Conservation (phyloP, 2,888 invertebrate species). For the Embidobia sp. region DNA sequence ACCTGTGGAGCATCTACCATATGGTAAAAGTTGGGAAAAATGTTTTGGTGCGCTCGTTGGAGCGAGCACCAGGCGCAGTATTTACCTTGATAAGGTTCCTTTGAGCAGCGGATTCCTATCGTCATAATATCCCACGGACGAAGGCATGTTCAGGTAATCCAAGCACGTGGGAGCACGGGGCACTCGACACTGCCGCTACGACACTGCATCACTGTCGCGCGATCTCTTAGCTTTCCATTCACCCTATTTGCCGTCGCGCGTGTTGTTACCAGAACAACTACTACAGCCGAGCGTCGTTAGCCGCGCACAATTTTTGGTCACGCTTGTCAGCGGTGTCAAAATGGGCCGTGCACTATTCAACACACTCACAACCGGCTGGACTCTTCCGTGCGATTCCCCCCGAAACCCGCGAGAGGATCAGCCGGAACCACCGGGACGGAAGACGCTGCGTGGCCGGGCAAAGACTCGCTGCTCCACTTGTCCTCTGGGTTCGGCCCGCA, state of each 20-base stretch:
- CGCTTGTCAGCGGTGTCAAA: slow-evolving; percentile 20
- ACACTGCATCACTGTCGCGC: slow-evolving; percentile 80
- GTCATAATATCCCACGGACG: slow-evolving; percentile 83
- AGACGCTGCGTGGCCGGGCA: too few species aligned
- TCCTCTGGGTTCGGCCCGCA: too few species aligned
- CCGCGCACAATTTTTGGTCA: slow-evolving; percentile 37
- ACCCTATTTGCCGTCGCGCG: slow-evolving; percentile 64
- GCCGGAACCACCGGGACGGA: too few species aligned
- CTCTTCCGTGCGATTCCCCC: too few species aligned
- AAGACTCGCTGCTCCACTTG: slow-evolving; percentile 13
- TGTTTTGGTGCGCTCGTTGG: background rate
- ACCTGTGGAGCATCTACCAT: too few species aligned
- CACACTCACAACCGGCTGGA: too few species aligned
- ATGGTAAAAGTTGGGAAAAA: background rate
- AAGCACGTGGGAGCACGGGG: slow-evolving; percentile 77
- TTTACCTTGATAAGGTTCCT: slow-evolving; percentile 84
- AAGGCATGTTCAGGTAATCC: slow-evolving; percentile 79
- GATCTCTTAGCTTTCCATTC: slow-evolving; percentile 77
- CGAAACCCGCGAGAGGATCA: too few species aligned
- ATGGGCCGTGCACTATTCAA: too few species aligned
- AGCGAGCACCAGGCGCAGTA: too few species aligned
- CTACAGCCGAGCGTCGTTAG: slow-evolving; percentile 25
- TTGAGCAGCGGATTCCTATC: slow-evolving; percentile 84
- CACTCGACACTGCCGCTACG: slow-evolving; percentile 78
- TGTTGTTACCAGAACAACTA: slow-evolving; percentile 48